phyloP scores from a whole-genome alignment of 2,113 vertebrate genomes.

The Eurystomus gularis region DNA sequence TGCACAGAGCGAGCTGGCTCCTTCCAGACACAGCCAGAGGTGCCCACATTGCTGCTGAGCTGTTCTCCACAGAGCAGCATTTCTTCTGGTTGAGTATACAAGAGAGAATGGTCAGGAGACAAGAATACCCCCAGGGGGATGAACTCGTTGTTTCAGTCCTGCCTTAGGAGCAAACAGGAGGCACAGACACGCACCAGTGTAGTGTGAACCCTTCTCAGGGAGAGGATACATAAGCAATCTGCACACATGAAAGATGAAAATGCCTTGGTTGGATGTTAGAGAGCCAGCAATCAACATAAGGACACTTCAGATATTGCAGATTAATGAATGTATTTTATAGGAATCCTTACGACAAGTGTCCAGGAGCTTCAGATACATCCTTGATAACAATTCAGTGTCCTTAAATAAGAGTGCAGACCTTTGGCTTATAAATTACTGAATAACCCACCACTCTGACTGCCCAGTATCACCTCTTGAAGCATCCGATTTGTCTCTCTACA shows the following conservation, averaged over 20 bases:
- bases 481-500: background rate
- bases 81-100: too few relatives aligned
- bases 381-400: background rate
- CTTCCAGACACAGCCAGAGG: background rate
- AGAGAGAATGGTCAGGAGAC: rapidly evolving
- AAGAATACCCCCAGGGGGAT: background rate
- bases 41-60: rapidly evolving
- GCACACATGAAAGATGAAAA: background rate
- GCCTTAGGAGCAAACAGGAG: too few relatives aligned
- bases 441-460: background rate
- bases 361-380: background rate
- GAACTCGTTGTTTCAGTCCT: background rate
- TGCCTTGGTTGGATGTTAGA: rapidly evolving
- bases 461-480: background rate
- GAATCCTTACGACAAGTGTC: background rate
- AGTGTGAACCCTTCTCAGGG: background rate
- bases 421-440: background rate
- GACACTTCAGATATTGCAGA: background rate
- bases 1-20: background rate
- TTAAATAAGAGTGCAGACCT: background rate
- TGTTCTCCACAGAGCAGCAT: background rate
- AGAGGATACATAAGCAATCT: background rate
- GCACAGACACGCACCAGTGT: background rate
- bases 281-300: background rate
- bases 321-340: background rate